These are phyloP conservation scores for Notolepis coatsorum DNA, from an alignment of 2,797 vertebrate genomes.

Conservation along the genomic window DNA sequence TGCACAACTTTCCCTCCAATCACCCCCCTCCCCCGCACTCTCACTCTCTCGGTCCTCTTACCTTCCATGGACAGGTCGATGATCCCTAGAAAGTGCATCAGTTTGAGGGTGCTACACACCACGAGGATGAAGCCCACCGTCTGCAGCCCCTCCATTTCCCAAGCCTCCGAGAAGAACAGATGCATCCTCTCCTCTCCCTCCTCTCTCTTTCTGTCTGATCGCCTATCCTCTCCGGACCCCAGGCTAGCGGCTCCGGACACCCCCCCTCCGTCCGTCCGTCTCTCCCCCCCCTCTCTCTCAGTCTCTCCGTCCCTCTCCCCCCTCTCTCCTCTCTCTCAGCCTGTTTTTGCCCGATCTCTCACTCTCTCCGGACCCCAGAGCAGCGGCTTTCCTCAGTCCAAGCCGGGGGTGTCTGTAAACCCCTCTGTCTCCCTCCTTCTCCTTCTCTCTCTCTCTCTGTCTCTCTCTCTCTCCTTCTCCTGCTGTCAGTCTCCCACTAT, in stretches of 20 bases:
- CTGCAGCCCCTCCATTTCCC: conserved; percentile 87
- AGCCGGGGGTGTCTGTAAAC: conserved; percentile 3
- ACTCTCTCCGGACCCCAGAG: no score
- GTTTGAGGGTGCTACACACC: conserved; percentile 86
- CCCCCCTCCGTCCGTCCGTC: background rate
- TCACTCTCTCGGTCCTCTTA: conserved; percentile 68
- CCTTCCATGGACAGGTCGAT: conserved; percentile 82
- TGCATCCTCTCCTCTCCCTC: conserved; percentile 65
- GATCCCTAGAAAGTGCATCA: conserved; percentile 89
- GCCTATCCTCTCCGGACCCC: no score
- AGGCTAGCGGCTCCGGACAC: no score
- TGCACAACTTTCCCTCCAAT: background rate
- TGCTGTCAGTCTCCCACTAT: conserved; percentile 70
- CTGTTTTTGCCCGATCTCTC: no score
- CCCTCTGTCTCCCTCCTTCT: conserved; percentile 18
- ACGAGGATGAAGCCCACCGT: conserved; percentile 86
- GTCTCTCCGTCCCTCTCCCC: no score
- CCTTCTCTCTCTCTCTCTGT: conserved; percentile 36
- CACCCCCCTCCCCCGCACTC: conserved; percentile 3
- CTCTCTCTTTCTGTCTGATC: conserved; percentile 35
- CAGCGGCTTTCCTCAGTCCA: no score
- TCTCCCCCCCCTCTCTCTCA: background rate
- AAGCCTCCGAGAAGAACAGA: conserved; percentile 79
- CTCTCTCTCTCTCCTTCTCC: conserved; percentile 33
- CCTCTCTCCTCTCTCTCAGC: no score